phyloP scores from a whole-genome alignment of 2,113 vertebrate species.

The Prochilodus magdalenae region DNA sequence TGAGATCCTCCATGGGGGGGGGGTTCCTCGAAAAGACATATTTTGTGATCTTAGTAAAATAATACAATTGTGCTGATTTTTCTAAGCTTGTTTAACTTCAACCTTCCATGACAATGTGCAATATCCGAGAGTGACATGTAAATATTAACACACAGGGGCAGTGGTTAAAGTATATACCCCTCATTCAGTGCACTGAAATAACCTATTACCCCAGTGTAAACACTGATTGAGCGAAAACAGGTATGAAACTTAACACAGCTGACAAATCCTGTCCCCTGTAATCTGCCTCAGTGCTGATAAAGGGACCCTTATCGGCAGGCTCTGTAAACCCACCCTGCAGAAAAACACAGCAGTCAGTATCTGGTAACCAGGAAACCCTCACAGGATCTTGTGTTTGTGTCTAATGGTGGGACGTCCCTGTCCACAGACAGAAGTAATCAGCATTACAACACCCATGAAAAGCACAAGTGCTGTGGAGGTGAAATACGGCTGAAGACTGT shows the following conservation, averaged over 20 bases:
- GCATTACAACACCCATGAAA: constrained; percentile 5
- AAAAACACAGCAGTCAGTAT: neutral
- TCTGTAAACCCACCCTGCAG: neutral
- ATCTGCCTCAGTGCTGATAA: neutral
- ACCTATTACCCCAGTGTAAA: neutral
- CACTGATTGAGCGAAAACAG: neutral
- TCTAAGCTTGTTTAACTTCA: no score
- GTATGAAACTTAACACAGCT: neutral
- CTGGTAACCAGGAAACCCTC: constrained; percentile 13
- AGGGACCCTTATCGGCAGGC: no score
- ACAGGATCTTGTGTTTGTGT: neutral
- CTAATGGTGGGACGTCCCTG: neutral
- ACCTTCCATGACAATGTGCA: no score
- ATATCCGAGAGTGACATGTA: no score
- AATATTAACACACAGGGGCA: neutral
- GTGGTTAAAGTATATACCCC: neutral
- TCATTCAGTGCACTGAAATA: neutral
- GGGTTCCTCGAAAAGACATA: no score
- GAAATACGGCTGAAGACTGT: no score
- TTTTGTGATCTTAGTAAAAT: no score
- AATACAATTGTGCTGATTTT: no score
- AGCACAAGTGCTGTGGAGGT: no score
- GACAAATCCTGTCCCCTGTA: neutral
- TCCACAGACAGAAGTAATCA: neutral
- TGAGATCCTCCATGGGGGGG: no score